Conservation (phyloP, 2,797 vertebrate genomes). For the Babyrousa celebensis region DNA sequence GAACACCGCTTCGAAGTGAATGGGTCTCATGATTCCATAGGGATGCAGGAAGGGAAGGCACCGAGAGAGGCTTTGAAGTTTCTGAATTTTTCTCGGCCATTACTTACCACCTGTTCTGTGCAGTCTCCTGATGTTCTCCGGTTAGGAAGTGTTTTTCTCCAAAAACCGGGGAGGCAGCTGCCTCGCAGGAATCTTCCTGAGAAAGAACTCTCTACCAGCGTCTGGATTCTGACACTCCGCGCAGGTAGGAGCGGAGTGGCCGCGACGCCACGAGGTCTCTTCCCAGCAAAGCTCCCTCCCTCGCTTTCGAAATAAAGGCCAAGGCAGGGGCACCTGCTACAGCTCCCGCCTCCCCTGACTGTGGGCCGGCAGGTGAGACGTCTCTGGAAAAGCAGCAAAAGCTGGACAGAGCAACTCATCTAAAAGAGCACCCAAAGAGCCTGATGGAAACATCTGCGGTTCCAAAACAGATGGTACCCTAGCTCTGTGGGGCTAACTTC, state of each 20-base stretch:
- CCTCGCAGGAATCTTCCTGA: background rate
- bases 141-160: conserved; percentile 20
- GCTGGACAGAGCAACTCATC: background rate
- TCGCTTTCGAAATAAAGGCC: conserved; percentile 57
- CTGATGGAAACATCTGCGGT: background rate
- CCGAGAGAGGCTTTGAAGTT: background rate
- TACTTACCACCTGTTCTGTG: background rate
- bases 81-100: conserved; percentile 17
- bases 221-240: conserved; percentile 9
- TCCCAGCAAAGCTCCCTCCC: background rate
- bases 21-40: background rate
- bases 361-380: background rate
- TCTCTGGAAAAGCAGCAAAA: conserved; percentile 29
- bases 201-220: background rate
- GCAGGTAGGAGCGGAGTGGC: background rate
- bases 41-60: background rate
- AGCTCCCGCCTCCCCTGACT: background rate
- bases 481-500: background rate
- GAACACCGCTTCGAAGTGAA: background rate
- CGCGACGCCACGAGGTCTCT: background rate
- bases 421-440: background rate
- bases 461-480: background rate
- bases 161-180: background rate
- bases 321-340: background rate
- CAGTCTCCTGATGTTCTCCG: background rate